Base-by-base conservation (phyloP, 2,888 invertebrate genomes). In the Anorthoa munda region DNA sequence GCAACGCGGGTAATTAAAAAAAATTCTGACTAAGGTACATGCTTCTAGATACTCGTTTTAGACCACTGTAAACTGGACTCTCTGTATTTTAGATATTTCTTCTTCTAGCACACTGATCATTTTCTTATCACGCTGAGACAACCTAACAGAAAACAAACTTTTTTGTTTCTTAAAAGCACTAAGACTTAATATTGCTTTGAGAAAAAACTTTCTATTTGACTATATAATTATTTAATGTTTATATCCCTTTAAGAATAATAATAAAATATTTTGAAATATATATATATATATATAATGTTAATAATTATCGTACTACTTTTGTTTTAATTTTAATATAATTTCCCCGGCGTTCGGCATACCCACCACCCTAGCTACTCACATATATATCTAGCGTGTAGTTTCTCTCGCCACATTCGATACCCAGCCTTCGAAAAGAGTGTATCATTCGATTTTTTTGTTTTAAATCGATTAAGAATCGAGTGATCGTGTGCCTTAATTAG, bases 391-490 rank as follows among this genome's bases (percentile, higher is more conserved):
- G 85, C 66, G 89, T 78, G 65, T 61, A 88, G 90, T 94, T 93
- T 93, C 93, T 88, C 94, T 89, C 77, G 59, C 78, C 87, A 90
- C 95, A 95, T 89, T 94, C 92, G 86, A 87, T 85, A 87, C 87
- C 88, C 81, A 87, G 87, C 88, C 86, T 88, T 89, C 84, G 86
- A 79, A 84, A 86, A 86, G 88, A 84, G 87, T 87, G 90, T 86
- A 88, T 86, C 87, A 79, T 84, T 82, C 72, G 72, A 79, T 75
- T 77, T 81, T 84, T 82, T 60, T 66, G 58, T 77, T 68, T 58
- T 61, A 72, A 69, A 71, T 81, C 71, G 74, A 72, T 75, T 74
- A 67, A 13, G 66, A 63, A 70, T 77, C 74, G 66, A 77, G 84
- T 77, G 78, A 53, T 86, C 73, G 76, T 83, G 91, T 87, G 87